Conservation (phyloP, 2,113 vertebrate genomes). For the Cryptomyrus ogoouensis region DNA sequence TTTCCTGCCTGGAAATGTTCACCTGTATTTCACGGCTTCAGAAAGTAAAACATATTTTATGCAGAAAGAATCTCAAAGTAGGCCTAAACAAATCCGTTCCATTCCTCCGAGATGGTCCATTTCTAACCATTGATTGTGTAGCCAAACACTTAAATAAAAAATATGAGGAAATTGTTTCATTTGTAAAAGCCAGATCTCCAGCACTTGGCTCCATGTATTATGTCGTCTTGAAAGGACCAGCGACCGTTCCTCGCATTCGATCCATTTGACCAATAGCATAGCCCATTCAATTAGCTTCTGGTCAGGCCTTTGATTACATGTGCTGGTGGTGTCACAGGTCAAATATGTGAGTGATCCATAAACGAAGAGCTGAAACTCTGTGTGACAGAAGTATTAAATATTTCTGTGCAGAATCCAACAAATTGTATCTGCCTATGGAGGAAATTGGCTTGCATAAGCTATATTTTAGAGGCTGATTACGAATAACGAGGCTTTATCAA, state of each 20-base stretch:
- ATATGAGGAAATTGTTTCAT: neutral
- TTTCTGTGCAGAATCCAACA: neutral
- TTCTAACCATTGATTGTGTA: neutral
- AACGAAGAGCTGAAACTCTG: neutral
- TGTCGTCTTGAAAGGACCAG: neutral
- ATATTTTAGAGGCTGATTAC: neutral
- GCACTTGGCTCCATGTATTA: neutral
- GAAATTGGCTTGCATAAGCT: neutral
- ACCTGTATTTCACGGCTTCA: neutral
- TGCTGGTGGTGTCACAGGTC: neutral
- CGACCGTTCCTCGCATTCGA: neutral
- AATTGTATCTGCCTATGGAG: neutral
- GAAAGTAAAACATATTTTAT: neutral
- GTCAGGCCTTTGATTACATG: neutral
- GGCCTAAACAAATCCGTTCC: neutral
- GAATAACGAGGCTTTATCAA: neutral
- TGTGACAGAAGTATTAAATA: neutral
- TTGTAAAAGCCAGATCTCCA: neutral
- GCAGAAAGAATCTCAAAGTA: neutral
- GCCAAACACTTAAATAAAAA: neutral
- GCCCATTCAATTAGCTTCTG: neutral
- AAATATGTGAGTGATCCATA: neutral
- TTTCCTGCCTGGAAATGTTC: neutral
- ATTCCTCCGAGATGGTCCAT: neutral
- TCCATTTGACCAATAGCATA: neutral